Evolutionary conservation across 2,888 invertebrate genomes (phyloP).

Genomic region (Drosophila buzzatii): DNA sequence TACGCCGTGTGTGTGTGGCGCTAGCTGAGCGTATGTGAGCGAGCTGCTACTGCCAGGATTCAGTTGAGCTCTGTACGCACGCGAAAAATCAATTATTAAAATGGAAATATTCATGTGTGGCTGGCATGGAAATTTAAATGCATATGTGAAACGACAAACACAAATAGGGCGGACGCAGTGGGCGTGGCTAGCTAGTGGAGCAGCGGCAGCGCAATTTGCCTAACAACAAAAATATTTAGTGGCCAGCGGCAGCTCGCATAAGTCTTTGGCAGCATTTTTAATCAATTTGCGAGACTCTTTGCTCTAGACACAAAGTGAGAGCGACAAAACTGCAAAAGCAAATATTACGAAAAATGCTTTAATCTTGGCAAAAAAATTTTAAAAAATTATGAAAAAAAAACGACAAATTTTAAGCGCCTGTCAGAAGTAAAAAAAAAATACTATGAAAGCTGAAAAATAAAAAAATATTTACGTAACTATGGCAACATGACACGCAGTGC

Average conservation of each 20-base stretch:
- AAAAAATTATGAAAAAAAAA: slow-evolving; percentile 20
- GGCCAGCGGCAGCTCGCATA: slow-evolving; percentile 28
- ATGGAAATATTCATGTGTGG: slow-evolving; percentile 63
- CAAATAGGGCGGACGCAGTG: slow-evolving; percentile 34
- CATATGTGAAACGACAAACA: slow-evolving; percentile 62
- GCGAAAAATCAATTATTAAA: slow-evolving; percentile 78
- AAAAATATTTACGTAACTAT: slow-evolving; percentile 30
- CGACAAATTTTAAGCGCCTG: slow-evolving; percentile 3
- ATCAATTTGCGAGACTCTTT: slow-evolving; percentile 60
- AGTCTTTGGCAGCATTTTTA: slow-evolving; percentile 63
- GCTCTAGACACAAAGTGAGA: background rate
- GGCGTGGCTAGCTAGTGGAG: slow-evolving; percentile 32
- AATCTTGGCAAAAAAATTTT: slow-evolving; percentile 22
- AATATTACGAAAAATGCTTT: slow-evolving; percentile 55
- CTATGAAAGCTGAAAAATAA: slow-evolving; percentile 3
- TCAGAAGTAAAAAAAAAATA: slow-evolving; percentile 9
- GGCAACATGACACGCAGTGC: slow-evolving; percentile 47
- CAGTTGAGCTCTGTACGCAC: slow-evolving; percentile 60
- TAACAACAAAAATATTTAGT: slow-evolving; percentile 60
- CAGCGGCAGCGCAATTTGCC: slow-evolving; percentile 35
- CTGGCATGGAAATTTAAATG: slow-evolving; percentile 53
- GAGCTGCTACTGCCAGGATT: slow-evolving; percentile 6
- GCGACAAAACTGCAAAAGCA: slow-evolving; percentile 41
- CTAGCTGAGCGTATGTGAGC: background rate
- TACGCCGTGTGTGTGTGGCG: slow-evolving; percentile 54